Evolutionary conservation across 2,797 vertebrate species (phyloP).

Genomic region (Alectoris magna): DNA sequence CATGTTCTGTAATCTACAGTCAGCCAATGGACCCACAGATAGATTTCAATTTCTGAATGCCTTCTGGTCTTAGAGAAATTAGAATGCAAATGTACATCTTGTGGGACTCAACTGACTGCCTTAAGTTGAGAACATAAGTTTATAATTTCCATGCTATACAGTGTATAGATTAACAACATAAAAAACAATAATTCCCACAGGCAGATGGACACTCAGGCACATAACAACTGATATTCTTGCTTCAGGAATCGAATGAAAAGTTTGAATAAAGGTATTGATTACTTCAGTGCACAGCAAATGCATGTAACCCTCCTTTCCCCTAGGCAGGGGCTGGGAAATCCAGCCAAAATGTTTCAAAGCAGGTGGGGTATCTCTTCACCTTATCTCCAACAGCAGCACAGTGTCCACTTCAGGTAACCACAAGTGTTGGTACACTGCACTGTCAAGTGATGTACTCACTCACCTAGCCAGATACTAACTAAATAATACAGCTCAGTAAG

Average conservation of each 20-base stretch:
- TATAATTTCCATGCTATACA: background rate
- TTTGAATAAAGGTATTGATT: background rate
- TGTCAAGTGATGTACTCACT: background rate
- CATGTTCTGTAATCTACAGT: background rate
- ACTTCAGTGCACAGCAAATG: background rate
- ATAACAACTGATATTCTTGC: background rate
- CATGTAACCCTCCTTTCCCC: background rate
- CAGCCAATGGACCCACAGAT: background rate
- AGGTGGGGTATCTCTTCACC: background rate
- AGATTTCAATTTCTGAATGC: background rate
- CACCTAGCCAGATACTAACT: background rate
- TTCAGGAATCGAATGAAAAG: background rate
- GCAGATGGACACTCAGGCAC: background rate
- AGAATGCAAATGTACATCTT: background rate
- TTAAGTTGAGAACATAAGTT: background rate
- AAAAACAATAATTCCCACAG: fast-evolving
- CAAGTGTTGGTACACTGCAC: background rate
- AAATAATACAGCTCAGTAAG: background rate
- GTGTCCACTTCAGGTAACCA: background rate
- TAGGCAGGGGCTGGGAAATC: background rate
- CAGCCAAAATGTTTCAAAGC: background rate
- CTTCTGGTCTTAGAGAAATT: background rate
- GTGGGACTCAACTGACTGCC: background rate
- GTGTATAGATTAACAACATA: background rate
- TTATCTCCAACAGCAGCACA: background rate